Base-by-base conservation (phyloP, 2,113 vertebrate species). In the Callipepla californica region DNA sequence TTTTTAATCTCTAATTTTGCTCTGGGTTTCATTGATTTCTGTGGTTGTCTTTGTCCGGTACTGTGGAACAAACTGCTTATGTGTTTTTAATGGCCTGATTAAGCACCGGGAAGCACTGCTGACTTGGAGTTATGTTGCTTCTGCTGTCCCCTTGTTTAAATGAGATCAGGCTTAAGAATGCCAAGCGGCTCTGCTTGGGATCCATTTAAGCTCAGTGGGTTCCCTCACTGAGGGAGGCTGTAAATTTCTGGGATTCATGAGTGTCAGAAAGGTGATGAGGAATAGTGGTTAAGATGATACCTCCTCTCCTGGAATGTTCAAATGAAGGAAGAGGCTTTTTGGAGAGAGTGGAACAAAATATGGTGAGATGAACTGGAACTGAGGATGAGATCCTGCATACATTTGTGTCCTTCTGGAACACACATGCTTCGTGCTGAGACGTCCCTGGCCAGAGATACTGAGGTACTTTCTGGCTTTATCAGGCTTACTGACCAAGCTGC, bases 1-100 rank as follows among this genome's bases (percentile, higher is more conserved):
- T 79, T 87, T 91, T 57, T 74, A 92, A 85, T 94, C 59, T 92
- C 72, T 87, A 36, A 20, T 74, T 92, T 94, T 93, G 25, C 25
- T 22, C 28, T 67, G 42, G 23, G 76, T 96, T 93, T 95, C 45
- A 63, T 82, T 95, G 0, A 67, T 94, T 93, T 87, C 47, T 78
- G 72, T 94, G 63, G 72, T 74, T 92, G 14, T 50, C 81, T 92
- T 93, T 82, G 87, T 82, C 80, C 40, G 51, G 89, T 51, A 73
- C 70, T 0, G 1, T 87, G 67, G 75, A 55, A 73, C 53, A 69
- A 83, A 76, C 50, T 58, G 42, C 72, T 83, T 81, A 70, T 68
- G 91, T 10, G 32, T 89, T 92, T 92, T 87, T 93, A 89, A 87
- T 67, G 72, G 67, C 55, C 55, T 40, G 63, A 82, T 89, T 74